Percentiles rank a stretch among this genome's conserved stretches.
Conservation (phyloP, 2,888 invertebrate species). For the Laothoe populi region DNA sequence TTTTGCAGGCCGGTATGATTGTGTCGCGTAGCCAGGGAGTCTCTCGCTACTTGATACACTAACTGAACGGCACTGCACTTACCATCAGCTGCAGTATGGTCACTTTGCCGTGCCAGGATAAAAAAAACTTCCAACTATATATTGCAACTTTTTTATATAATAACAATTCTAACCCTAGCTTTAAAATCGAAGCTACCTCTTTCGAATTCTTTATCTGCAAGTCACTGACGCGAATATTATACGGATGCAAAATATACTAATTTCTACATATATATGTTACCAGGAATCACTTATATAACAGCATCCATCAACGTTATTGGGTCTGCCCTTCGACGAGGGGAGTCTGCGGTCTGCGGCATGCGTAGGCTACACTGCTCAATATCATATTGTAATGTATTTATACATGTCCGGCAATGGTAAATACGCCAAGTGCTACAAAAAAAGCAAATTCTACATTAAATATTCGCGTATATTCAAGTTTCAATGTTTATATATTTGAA, state of each 20-base stretch:
- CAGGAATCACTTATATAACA: conserved; percentile 3
- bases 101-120: too few species aligned
- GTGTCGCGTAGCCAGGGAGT: too few species aligned
- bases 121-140: too few species aligned
- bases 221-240: not conserved
- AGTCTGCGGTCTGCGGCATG: conserved; percentile 15
- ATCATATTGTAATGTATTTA: conserved; percentile 2
- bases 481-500: too few species aligned
- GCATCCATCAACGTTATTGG: conserved; percentile 9
- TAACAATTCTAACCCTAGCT: not conserved
- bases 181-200: not conserved
- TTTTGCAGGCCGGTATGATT: too few species aligned
- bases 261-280: not conserved
- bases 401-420: not conserved
- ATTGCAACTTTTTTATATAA: too few species aligned
- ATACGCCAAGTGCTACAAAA: not conserved
- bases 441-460: too few species aligned
- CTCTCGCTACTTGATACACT: too few species aligned
- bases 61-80: too few species aligned
- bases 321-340: conserved; percentile 1
- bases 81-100: too few species aligned
- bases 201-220: not conserved
- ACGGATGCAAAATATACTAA: not conserved
- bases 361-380: conserved; percentile 6
- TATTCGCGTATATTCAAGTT: too few species aligned